Conservation (phyloP, 2,797 vertebrate species). For the Megalops cyprinoides region DNA sequence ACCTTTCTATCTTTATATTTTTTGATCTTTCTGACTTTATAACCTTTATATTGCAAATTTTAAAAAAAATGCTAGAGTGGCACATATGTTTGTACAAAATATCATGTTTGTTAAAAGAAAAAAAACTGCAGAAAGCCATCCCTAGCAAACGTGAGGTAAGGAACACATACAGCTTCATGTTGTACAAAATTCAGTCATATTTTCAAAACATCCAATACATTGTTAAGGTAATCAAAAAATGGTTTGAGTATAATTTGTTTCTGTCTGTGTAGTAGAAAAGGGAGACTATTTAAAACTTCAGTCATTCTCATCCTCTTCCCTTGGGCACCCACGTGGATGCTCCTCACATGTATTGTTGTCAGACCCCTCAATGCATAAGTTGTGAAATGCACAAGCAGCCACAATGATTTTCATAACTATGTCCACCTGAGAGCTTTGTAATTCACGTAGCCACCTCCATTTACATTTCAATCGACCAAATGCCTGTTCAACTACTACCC, state of each 20-base stretch:
- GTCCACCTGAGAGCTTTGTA: slow-evolving; percentile 26
- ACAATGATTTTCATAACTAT: slow-evolving; percentile 27
- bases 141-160: no score
- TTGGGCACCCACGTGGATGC: slow-evolving; percentile 25
- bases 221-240: not conserved
- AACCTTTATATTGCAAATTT: not conserved
- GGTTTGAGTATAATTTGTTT: not conserved
- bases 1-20: not conserved
- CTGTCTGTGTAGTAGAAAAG: not conserved
- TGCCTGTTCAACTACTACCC: slow-evolving; percentile 33
- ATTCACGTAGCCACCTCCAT: slow-evolving; percentile 28
- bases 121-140: no score
- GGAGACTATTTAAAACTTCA: not conserved
- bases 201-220: slow-evolving; percentile 7
- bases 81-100: not conserved
- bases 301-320: slow-evolving; percentile 31
- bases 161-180: no score
- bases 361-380: slow-evolving; percentile 15
- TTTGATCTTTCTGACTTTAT: not conserved
- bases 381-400: slow-evolving; percentile 17
- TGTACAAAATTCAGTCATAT: no score
- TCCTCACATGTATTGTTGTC: slow-evolving; percentile 14
- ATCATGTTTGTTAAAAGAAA: no score
- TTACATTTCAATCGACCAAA: slow-evolving; percentile 30
- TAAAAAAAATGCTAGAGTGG: not conserved